Percentiles rank a stretch among this genome's conserved stretches.
phyloP scores from a whole-genome alignment of 1,140 invertebrate species.

The Pteromalus puparum region DNA sequence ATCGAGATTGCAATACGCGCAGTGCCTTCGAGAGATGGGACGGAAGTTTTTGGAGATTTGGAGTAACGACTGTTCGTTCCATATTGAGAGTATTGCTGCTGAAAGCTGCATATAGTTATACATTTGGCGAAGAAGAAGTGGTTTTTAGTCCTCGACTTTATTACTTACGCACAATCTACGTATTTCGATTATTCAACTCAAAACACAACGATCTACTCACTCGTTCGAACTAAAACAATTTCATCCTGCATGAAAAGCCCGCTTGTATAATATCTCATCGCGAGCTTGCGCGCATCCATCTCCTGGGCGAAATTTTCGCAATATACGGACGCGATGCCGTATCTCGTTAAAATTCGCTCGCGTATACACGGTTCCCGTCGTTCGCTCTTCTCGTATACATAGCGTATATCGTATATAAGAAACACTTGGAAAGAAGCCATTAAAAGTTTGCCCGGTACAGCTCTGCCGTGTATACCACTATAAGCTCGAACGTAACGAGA shows the following conservation, averaged over 20 bases:
- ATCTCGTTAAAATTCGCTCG: constrained; percentile 45
- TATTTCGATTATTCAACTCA: too few species aligned
- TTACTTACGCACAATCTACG: too few species aligned
- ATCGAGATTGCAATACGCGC: too few species aligned
- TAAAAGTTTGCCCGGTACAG: constrained; percentile 52
- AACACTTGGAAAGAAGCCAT: constrained; percentile 56
- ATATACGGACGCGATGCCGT: constrained; percentile 35
- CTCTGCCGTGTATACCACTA: background rate
- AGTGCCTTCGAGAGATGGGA: too few species aligned
- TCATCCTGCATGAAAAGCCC: background rate
- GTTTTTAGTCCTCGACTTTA: too few species aligned
- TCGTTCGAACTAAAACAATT: background rate
- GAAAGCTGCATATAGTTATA: too few species aligned
- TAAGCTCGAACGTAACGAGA: constrained; percentile 44
- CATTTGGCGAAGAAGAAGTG: too few species aligned
- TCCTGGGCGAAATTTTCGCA: constrained; percentile 20
- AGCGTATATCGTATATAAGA: constrained; percentile 11
- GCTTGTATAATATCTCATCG: background rate
- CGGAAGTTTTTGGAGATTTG: too few species aligned
- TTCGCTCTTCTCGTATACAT: background rate
- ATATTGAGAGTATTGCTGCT: too few species aligned
- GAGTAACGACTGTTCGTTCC: too few species aligned
- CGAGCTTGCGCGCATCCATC: background rate
- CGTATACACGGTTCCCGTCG: background rate
- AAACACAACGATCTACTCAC: background rate